Conservation (phyloP, 2,797 vertebrate species). For the Lacerta agilis region DNA sequence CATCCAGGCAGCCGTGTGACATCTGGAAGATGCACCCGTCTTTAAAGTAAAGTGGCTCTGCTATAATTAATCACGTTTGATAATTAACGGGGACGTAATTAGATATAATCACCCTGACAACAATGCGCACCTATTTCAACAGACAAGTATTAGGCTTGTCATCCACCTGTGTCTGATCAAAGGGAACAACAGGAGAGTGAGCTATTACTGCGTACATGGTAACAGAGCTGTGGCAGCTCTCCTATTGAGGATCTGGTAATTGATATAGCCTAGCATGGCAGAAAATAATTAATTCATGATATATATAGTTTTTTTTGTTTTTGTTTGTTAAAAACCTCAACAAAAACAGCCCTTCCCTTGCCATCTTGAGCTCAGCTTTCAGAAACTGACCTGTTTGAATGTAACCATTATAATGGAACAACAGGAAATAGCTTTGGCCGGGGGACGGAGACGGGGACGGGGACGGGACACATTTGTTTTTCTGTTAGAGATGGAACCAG, state of each 20-base stretch:
- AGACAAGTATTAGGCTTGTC: conserved; percentile 72
- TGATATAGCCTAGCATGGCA: conserved; percentile 64
- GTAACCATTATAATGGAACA: conserved; percentile 7
- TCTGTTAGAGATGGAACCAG: background rate
- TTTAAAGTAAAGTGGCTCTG: conserved; percentile 60
- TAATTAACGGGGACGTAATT: conserved; percentile 82
- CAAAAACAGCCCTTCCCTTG: conserved; percentile 46
- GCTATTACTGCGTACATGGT: conserved; percentile 67
- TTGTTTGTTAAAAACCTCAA: conserved; percentile 31
- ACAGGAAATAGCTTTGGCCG: background rate
- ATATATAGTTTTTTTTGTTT: too few relatives aligned
- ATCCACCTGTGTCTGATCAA: conserved; percentile 76
- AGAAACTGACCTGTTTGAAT: conserved; percentile 63
- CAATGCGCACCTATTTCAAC: conserved; percentile 75
- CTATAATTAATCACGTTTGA: conserved; percentile 77
- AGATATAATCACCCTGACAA: conserved; percentile 80
- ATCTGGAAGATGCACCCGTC: conserved; percentile 75
- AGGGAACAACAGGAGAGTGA: conserved; percentile 68
- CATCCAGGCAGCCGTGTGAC: conserved; percentile 41
- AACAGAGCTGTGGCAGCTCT: conserved; percentile 65
- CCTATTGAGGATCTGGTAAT: conserved; percentile 69
- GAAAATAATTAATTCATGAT: conserved; percentile 77
- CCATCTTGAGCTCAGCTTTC: conserved; percentile 67
- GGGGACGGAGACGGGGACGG: too few relatives aligned
- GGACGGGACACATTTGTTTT: too few relatives aligned